Conservation (phyloP, 2,113 vertebrate species). For the Bambusicola thoracicus region DNA sequence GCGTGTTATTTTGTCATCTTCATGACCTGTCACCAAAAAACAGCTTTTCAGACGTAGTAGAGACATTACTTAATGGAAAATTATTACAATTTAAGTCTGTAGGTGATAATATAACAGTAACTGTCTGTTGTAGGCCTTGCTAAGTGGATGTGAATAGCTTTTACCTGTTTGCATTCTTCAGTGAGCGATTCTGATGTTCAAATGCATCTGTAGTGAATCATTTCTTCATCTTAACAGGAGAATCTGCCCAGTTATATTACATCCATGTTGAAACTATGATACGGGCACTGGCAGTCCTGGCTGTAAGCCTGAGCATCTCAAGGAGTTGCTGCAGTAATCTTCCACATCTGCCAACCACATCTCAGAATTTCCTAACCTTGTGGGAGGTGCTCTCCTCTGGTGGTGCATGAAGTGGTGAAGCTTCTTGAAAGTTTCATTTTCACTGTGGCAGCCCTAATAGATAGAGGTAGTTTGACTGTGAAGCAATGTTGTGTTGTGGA, state of each 20-base stretch:
- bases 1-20: not conserved
- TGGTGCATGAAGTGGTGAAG: not conserved
- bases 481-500: not conserved
- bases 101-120: not conserved
- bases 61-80: not conserved
- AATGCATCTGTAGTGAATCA: not conserved
- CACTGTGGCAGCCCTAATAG: not conserved
- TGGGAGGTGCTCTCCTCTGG: not conserved
- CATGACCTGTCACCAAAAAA: not conserved
- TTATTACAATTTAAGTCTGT: not conserved
- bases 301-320: not conserved
- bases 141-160: not conserved
- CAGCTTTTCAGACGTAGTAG: not conserved
- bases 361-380: not conserved
- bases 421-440: slow-evolving; percentile 15
- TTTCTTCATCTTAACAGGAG: not conserved
- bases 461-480: not conserved
- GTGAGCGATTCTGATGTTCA: not conserved
- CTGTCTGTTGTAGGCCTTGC: not conserved
- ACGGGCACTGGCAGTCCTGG: not conserved
- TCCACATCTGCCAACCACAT: not conserved
- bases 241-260: not conserved
- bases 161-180: not conserved
- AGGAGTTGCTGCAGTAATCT: not conserved
- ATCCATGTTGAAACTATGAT: not conserved